Percentiles rank a stretch among this genome's conserved stretches.
phyloP scores from a whole-genome alignment of 1,140 invertebrate species.

The Onthophagus taurus region DNA sequence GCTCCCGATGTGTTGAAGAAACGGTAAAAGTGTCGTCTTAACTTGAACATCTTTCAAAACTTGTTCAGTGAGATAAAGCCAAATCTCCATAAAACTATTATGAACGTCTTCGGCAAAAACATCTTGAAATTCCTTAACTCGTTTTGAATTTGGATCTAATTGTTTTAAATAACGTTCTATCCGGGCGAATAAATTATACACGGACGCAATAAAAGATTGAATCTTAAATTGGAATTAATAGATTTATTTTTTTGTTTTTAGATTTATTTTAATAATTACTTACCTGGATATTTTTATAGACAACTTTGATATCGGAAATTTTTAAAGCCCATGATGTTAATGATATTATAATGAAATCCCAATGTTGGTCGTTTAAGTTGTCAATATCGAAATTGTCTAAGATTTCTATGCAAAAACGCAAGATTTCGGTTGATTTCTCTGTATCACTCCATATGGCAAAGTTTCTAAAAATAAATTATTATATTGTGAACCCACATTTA shows the following conservation, averaged over 20 bases:
- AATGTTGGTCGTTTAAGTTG: slow-evolving; percentile 41
- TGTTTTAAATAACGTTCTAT: slow-evolving; percentile 40
- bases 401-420: slow-evolving; percentile 35
- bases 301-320: slow-evolving; percentile 26
- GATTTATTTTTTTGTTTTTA: no score
- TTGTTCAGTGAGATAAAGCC: slow-evolving; percentile 39
- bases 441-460: slow-evolving; percentile 34
- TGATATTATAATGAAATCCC: slow-evolving; percentile 59
- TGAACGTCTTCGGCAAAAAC: slow-evolving; percentile 45
- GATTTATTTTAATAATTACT: no score
- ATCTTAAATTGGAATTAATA: slow-evolving; percentile 31
- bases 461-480: slow-evolving; percentile 30
- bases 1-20: slow-evolving; percentile 35
- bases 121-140: slow-evolving; percentile 50
- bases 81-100: slow-evolving; percentile 40
- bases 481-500: no score
- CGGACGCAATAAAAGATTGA: slow-evolving; percentile 39
- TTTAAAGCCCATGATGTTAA: slow-evolving; percentile 48
- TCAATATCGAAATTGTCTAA: slow-evolving; percentile 33
- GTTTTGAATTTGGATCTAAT: slow-evolving; percentile 39
- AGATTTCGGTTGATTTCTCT: slow-evolving; percentile 35
- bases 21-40: slow-evolving; percentile 19
- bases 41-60: slow-evolving; percentile 14
- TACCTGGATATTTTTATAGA: slow-evolving; percentile 22
- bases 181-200: slow-evolving; percentile 42